These are phyloP conservation scores for Drosophila kohkoa DNA, from an alignment of 1,140 invertebrate genomes.

Conservation along the genomic window DNA sequence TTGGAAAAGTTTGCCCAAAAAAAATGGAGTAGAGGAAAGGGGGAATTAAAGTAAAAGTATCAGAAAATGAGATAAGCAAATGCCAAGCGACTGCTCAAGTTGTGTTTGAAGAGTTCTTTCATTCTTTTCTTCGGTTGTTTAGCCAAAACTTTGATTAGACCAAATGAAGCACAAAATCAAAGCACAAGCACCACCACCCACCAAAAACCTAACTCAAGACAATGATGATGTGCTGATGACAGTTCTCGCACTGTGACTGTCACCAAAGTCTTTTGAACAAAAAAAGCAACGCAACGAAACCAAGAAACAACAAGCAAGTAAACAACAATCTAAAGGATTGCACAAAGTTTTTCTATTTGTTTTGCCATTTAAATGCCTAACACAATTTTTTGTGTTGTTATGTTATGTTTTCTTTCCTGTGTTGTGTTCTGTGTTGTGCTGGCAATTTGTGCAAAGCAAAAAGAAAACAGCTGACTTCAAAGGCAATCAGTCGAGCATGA, in stretches of 20 bases:
- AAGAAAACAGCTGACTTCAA: constrained; percentile 52
- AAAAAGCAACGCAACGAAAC: not conserved
- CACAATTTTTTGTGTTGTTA: constrained; percentile 21
- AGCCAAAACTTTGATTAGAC: constrained; percentile 73
- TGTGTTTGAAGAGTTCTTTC: constrained; percentile 19
- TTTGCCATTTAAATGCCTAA: constrained; percentile 68
- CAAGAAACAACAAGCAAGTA: constrained; percentile 4
- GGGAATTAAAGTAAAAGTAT: constrained; percentile 32
- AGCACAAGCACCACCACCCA: constrained; percentile 36
- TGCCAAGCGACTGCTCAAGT: constrained; percentile 61
- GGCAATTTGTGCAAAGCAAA: constrained; percentile 13
- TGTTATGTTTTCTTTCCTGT: constrained; percentile 3
- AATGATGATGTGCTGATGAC: constrained; percentile 71
- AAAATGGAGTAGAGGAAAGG: constrained; percentile 15
- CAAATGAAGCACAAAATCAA: constrained; percentile 81
- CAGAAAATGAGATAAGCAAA: constrained; percentile 61
- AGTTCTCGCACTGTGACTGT: constrained; percentile 41
- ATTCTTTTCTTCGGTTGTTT: constrained; percentile 37
- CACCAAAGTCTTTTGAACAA: constrained; percentile 35
- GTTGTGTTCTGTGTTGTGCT: not conserved
- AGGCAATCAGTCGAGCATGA: constrained; percentile 40
- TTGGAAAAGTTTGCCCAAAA: constrained; percentile 46
- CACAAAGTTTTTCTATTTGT: constrained; percentile 65
- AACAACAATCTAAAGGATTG: constrained; percentile 57
- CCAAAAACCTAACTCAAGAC: constrained; percentile 61